phyloP scores from a whole-genome alignment of 2,888 invertebrate species.

The Amiota communis region DNA sequence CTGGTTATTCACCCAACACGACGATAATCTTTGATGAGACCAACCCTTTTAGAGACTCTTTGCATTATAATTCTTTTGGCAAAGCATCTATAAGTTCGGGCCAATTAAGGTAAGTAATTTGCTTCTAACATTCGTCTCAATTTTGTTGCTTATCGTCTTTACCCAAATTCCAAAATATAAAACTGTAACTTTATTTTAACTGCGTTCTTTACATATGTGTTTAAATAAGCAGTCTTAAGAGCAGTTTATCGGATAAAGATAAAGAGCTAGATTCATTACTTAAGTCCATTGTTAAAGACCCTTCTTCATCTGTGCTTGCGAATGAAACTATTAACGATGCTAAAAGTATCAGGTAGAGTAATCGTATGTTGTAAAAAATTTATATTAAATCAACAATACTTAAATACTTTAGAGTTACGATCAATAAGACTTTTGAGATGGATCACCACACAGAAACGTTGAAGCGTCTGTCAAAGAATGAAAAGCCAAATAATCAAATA shows the following conservation, averaged over 20 bases:
- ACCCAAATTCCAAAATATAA: constrained; percentile 2
- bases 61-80: constrained; percentile 73
- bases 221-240: constrained; percentile 72
- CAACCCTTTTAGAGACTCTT: constrained; percentile 70
- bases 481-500: constrained; percentile 82
- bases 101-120: constrained; percentile 67
- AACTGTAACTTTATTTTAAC: constrained; percentile 29
- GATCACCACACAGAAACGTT: constrained; percentile 79
- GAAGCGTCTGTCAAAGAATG: constrained; percentile 77
- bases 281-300: constrained; percentile 83
- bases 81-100: constrained; percentile 73
- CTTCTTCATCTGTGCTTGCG: constrained; percentile 76
- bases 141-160: constrained; percentile 34
- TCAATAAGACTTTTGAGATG: constrained; percentile 73
- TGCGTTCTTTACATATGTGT: constrained; percentile 36
- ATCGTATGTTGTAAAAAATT: constrained; percentile 35
- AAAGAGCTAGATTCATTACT: constrained; percentile 82
- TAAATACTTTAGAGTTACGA: constrained; percentile 67
- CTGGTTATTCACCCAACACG: constrained; percentile 65
- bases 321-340: constrained; percentile 77
- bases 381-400: constrained; percentile 8
- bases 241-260: constrained; percentile 76
- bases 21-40: constrained; percentile 74
- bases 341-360: constrained; percentile 74
- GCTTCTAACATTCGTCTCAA: constrained; percentile 2